phyloP scores from a whole-genome alignment of 2,797 vertebrate species.

The Spinus pinus region DNA sequence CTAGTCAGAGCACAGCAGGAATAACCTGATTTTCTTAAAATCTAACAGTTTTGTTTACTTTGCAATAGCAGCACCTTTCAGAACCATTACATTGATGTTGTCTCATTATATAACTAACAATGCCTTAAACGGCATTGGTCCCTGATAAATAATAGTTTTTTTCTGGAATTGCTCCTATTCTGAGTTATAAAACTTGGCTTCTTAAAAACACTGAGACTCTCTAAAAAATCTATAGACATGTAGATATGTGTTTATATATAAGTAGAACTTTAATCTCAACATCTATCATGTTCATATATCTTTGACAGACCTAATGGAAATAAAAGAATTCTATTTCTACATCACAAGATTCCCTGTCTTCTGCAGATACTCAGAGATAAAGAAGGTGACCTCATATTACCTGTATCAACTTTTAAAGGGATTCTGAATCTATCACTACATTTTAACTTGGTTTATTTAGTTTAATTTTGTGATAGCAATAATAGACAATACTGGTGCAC shows the following conservation, averaged over 20 bases:
- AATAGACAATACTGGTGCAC: neutral
- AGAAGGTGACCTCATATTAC: neutral
- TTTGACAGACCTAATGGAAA: neutral
- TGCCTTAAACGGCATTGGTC: neutral
- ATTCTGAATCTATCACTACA: neutral
- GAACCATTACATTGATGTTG: neutral
- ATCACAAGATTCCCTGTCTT: neutral
- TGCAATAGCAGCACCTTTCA: neutral
- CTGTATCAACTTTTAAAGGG: neutral
- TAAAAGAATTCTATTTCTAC: neutral
- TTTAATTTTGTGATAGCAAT: neutral
- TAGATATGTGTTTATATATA: neutral
- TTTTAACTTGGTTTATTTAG: neutral
- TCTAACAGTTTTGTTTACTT: constrained; percentile 8
- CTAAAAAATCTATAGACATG: neutral
- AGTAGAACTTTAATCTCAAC: neutral
- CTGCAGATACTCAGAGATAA: neutral
- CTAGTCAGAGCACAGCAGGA: neutral
- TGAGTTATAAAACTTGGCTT: neutral
- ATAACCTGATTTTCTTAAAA: neutral
- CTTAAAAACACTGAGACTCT: neutral
- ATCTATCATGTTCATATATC: neutral
- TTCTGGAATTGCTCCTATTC: neutral
- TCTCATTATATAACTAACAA: neutral
- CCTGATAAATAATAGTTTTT: neutral